Evolutionary conservation across 2,113 vertebrate species (phyloP).

Genomic region (Tetrao urogallus): DNA sequence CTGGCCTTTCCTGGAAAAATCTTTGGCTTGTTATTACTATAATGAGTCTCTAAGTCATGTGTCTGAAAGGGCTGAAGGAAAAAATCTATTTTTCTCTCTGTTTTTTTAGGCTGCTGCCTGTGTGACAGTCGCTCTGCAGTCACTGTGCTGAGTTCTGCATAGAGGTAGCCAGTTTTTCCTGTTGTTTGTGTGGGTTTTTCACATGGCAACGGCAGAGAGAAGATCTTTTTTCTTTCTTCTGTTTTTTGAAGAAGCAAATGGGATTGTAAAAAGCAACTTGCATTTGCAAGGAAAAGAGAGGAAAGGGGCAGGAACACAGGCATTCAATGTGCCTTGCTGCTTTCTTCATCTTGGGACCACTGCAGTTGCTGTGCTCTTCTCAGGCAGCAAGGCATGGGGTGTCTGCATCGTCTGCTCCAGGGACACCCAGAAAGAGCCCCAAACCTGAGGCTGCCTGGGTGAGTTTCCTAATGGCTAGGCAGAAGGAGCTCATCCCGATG

Average conservation of each 20-base stretch:
- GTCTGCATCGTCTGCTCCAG: not conserved
- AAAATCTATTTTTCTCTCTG: constrained; percentile 60
- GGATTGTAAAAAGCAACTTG: constrained; percentile 16
- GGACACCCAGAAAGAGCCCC: not conserved
- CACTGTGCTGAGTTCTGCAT: not conserved
- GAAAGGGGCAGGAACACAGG: not conserved
- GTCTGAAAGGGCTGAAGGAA: constrained; percentile 63
- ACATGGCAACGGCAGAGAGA: constrained; percentile 56
- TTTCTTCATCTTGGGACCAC: not conserved
- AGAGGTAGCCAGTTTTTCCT: constrained; percentile 32
- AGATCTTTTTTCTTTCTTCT: not conserved
- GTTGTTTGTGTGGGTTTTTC: constrained; percentile 69
- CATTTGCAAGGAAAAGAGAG: not conserved
- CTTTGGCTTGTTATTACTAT: constrained; percentile 36
- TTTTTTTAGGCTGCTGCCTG: constrained; percentile 37
- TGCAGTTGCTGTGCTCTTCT: not conserved
- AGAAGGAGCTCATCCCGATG: not conserved
- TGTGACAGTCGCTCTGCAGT: constrained; percentile 50
- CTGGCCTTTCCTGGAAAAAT: not conserved
- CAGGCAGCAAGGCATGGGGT: not conserved
- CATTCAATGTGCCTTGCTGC: not conserved
- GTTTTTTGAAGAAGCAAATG: not conserved
- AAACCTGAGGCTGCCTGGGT: not conserved
- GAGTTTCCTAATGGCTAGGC: not conserved
- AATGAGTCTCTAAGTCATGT: constrained; percentile 59